These are phyloP conservation scores for Pantherophis alleghaniensis DNA, from an alignment of 2,797 vertebrate species.

Conservation along the genomic window DNA sequence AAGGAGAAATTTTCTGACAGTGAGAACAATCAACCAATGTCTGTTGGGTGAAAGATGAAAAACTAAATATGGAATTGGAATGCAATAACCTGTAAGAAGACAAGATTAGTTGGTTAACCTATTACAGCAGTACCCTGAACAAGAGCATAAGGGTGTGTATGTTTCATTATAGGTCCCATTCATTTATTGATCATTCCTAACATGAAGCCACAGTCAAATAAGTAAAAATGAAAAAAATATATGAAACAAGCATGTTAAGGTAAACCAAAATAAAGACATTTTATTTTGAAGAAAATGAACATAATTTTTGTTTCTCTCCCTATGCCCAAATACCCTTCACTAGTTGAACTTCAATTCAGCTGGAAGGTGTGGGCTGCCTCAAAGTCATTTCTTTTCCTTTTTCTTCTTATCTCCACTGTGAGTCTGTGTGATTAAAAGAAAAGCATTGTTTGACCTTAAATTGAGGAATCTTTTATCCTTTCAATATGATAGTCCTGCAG, in stretches of 20 bases:
- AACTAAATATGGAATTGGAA: background rate
- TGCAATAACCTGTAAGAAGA: background rate
- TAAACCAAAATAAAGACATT: constrained; percentile 23
- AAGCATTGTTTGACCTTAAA: background rate
- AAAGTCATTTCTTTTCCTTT: constrained; percentile 45
- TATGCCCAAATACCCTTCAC: background rate
- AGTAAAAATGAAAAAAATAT: background rate
- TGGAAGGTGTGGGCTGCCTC: accelerated
- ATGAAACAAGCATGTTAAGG: background rate
- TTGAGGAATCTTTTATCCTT: background rate
- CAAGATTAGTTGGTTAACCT: background rate
- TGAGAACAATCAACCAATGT: background rate
- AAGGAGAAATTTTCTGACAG: too few relatives aligned
- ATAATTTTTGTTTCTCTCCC: background rate
- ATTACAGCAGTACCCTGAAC: background rate
- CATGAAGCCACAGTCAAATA: background rate
- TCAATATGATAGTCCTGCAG: background rate
- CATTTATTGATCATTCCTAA: background rate
- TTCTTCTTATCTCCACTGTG: background rate
- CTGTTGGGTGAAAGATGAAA: background rate
- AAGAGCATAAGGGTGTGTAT: background rate
- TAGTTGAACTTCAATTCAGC: background rate
- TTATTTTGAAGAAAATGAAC: constrained; percentile 46
- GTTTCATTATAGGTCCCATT: background rate
- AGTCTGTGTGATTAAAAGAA: constrained; percentile 24